Base-by-base conservation (phyloP, 2,888 invertebrate species). In the Pammene fasciana region DNA sequence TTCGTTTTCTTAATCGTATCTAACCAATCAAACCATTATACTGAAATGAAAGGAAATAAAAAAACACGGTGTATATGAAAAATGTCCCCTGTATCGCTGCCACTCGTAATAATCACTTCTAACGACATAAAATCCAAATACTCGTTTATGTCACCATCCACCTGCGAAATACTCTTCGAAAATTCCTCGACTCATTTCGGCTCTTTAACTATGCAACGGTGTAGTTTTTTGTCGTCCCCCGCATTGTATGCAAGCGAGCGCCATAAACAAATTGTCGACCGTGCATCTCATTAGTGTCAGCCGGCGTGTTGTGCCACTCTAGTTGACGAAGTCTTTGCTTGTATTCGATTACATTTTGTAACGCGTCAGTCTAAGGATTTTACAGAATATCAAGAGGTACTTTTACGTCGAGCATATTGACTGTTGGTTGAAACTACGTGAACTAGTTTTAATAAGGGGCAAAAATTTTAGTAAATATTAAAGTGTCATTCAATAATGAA, bases 241-340 rank as follows among this genome's bases (percentile, higher is more conserved):
- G 65, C 65, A 75, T 75, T 75, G 74, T 74, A 76, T 82, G 82
- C 82, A 80, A 76, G 79, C 77, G 74, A 74, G 79, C 77, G 82
- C 80, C 56, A 83, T 83, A 84, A 83, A 82, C 84, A 85, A 84
- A 85, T 86, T 84, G 82, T 78, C 78, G 79, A 73, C 75, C 76
- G 80, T 78, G 82, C 80, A 85, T 84, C 85, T 88, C 86, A 86
- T 70, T 70, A 70, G 56, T 57, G 71, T 71, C 72, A 61, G 43
- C 67, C 59, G 52, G 50, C 60, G 38, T 64, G 64, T 54, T 54
- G 59, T 54, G 38, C 16, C n/a, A 8, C 36, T 57, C 26, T 14
- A 36, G 59, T 48, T 43, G 48, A 38, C 65, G 41, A 60, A 38
- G 67, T 38, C 50, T 57, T 26, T 16, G 54, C 60, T 72, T 72